Conservation (phyloP, 2,888 invertebrate species). For the Catocala sponsa region DNA sequence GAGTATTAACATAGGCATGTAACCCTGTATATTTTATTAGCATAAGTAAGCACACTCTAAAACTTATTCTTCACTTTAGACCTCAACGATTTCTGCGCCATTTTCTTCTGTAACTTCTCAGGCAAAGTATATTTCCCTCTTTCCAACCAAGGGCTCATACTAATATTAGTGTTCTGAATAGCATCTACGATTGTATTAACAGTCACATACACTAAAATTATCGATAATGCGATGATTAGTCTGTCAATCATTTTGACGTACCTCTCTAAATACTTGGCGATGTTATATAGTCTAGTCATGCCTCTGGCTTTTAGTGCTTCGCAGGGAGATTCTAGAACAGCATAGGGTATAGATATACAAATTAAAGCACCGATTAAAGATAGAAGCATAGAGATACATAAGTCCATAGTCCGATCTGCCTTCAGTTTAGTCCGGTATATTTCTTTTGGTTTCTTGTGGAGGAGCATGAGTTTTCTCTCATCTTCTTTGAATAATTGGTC, state of each 20-base stretch:
- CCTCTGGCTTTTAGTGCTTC: slow-evolving; percentile 51
- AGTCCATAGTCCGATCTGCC: slow-evolving; percentile 51
- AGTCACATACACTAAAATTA: slow-evolving; percentile 54
- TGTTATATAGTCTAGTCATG: slow-evolving; percentile 37
- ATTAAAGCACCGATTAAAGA: slow-evolving; percentile 59
- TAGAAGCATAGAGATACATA: slow-evolving; percentile 61
- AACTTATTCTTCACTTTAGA: too few relatives aligned
- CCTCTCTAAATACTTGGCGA: slow-evolving; percentile 49
- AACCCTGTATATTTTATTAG: too few relatives aligned
- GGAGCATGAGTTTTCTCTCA: slow-evolving; percentile 39
- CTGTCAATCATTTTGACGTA: slow-evolving; percentile 58
- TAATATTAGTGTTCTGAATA: slow-evolving; percentile 60
- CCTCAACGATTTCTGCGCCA: background rate
- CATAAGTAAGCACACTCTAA: too few relatives aligned
- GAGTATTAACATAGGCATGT: too few relatives aligned
- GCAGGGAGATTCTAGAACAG: slow-evolving; percentile 57
- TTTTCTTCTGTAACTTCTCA: background rate
- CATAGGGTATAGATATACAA: slow-evolving; percentile 64
- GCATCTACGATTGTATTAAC: slow-evolving; percentile 56
- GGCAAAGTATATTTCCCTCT: slow-evolving; percentile 57
- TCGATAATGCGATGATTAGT: slow-evolving; percentile 52
- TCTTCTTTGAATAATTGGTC: slow-evolving; percentile 49
- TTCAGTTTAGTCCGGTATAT: slow-evolving; percentile 47
- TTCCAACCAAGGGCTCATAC: slow-evolving; percentile 64
- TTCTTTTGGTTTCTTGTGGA: slow-evolving; percentile 53